Conservation (phyloP, 1,140 invertebrate genomes). For the Caerostris extrusa region DNA sequence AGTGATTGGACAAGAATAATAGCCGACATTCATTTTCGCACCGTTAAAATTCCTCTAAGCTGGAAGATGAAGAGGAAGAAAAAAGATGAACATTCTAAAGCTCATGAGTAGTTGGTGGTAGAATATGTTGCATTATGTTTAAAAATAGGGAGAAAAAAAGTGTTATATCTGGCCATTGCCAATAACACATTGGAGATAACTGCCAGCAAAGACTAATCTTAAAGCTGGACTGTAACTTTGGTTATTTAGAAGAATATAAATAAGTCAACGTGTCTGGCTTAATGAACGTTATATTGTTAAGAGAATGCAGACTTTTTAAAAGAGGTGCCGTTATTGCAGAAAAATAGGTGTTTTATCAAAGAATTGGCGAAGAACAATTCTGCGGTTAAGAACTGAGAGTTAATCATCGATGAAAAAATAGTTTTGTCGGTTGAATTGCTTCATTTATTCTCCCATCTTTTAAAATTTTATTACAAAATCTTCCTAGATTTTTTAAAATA, state of each 20-base stretch:
- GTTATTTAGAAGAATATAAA: not conserved
- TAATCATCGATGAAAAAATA: too few species aligned
- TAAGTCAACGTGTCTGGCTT: not conserved
- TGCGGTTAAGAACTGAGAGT: too few species aligned
- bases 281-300: not conserved
- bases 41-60: not conserved
- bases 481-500: too few species aligned
- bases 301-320: too few species aligned
- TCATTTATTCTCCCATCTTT: too few species aligned
- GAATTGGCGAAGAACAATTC: too few species aligned
- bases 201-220: not conserved
- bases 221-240: not conserved
- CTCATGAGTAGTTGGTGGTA: not conserved
- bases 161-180: not conserved
- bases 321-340: too few species aligned
- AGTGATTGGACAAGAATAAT: not conserved
- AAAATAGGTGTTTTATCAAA: too few species aligned
- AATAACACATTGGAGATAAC: not conserved
- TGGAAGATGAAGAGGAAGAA: not conserved
- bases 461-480: too few species aligned
- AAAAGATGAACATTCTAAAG: not conserved
- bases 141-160: not conserved
- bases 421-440: too few species aligned
- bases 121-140: not conserved
- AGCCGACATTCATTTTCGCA: not conserved